Conservation (phyloP, 37 sponge, comb jelly and placozoan species). For the Ephydatia muelleri region DNA sequence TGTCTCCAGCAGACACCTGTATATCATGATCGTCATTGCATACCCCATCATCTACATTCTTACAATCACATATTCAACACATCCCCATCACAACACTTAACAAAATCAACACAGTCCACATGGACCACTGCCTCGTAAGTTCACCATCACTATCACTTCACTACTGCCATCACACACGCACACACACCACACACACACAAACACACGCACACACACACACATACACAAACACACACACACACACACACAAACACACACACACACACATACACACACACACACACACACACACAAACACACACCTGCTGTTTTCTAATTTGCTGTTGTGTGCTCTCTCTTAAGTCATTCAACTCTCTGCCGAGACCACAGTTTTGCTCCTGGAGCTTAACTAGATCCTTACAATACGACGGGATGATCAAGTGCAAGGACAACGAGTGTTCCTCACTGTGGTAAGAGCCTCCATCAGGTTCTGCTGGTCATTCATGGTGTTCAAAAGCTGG, state of each 20-base stretch:
- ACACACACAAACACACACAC: neutral
- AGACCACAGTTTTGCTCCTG: slow-evolving; percentile 35
- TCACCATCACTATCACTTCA: too few species aligned
- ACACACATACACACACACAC: neutral
- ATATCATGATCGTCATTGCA: too few species aligned
- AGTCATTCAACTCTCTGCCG: neutral
- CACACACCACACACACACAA: neutral
- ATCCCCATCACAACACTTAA: too few species aligned
- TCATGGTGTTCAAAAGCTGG: slow-evolving; percentile 54
- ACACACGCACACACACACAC: neutral
- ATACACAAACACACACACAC: neutral
- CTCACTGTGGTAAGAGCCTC: slow-evolving; percentile 61
- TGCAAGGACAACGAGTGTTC: neutral
- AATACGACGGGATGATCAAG: neutral
- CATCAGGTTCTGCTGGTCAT: slow-evolving; percentile 71
- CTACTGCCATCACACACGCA: too few species aligned
- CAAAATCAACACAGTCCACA: too few species aligned
- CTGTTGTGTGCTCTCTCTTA: slow-evolving; percentile 14
- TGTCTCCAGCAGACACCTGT: too few species aligned
- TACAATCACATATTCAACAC: too few species aligned
- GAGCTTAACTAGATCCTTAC: slow-evolving; percentile 50
- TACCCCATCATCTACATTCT: too few species aligned
- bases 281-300: neutral
- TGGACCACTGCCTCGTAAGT: too few species aligned
- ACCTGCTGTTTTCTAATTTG: slow-evolving; percentile 35